Evolutionary conservation across 2,888 invertebrate species (phyloP).

Genomic region (Agrypnus murinus): DNA sequence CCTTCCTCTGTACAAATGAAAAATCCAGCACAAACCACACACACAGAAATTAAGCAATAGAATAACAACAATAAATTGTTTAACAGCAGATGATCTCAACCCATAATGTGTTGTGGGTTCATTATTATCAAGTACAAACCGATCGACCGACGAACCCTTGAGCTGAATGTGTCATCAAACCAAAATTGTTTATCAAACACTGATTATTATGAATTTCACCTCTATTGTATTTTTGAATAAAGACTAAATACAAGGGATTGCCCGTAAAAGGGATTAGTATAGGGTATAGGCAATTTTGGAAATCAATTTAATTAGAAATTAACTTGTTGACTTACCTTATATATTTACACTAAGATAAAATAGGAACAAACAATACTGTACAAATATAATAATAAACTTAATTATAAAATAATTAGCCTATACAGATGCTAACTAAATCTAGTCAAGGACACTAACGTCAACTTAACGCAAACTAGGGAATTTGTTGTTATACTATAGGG

Average conservation of each 20-base stretch:
- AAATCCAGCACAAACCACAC: conserved; percentile 2
- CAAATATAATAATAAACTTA: conserved; percentile 28
- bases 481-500: too few species aligned
- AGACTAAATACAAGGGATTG: conserved; percentile 1
- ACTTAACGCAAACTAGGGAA: neutral
- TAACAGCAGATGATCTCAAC: conserved; percentile 5
- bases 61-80: neutral
- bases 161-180: conserved; percentile 36
- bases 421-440: conserved; percentile 46
- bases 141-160: conserved; percentile 33
- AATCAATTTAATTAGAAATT: too few species aligned
- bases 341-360: conserved; percentile 25
- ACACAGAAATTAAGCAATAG: conserved; percentile 5
- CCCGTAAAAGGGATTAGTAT: too few species aligned
- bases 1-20: conserved; percentile 1
- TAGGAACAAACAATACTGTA: conserved; percentile 38
- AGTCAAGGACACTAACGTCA: conserved; percentile 54
- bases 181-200: conserved; percentile 42
- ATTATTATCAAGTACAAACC: conserved; percentile 5
- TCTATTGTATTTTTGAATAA: conserved; percentile 32
- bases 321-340: conserved; percentile 18
- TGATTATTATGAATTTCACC: conserved; percentile 35
- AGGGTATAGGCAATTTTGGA: too few species aligned
- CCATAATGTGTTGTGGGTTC: conserved; percentile 12
- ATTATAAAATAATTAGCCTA: conserved; percentile 43